Percentiles rank a stretch among this genome's conserved stretches.
Conservation (phyloP, 1,140 invertebrate genomes). For the Caerostris extrusa region DNA sequence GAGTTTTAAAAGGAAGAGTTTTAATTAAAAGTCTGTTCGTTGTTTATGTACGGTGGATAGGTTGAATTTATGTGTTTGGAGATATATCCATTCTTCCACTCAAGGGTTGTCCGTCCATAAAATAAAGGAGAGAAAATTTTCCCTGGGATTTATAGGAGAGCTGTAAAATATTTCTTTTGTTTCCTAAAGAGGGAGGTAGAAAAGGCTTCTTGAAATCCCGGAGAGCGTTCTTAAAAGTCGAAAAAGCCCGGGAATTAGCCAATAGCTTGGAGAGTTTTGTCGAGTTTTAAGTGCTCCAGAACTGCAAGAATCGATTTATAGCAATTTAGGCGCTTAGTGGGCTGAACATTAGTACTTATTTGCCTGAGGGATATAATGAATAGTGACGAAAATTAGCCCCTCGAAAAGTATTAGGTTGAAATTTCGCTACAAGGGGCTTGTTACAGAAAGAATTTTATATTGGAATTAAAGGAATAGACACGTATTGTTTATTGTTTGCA, state of each 20-base stretch:
- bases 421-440: not conserved
- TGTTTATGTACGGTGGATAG: conserved; percentile 14
- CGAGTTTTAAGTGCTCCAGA: not conserved
- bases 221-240: too few relatives aligned
- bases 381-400: not conserved
- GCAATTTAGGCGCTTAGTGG: not conserved
- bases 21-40: conserved; percentile 62
- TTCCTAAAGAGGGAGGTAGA: not conserved
- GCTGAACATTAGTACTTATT: not conserved
- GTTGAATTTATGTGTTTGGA: conserved; percentile 53
- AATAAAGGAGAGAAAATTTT: conserved; percentile 41
- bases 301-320: not conserved
- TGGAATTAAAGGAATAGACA: too few relatives aligned
- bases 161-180: conserved; percentile 44
- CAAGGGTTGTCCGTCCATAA: conserved; percentile 24
- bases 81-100: not conserved
- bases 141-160: not conserved
- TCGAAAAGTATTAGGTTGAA: not conserved
- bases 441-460: too few relatives aligned
- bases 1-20: conserved; percentile 36
- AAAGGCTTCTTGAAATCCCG: too few relatives aligned
- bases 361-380: not conserved
- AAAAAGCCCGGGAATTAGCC: too few relatives aligned
- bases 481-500: too few relatives aligned
- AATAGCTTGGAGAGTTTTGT: not conserved